Evolutionary conservation across 2,113 vertebrate genomes (phyloP).

Genomic region (Ophthalmolycus amberensis): DNA sequence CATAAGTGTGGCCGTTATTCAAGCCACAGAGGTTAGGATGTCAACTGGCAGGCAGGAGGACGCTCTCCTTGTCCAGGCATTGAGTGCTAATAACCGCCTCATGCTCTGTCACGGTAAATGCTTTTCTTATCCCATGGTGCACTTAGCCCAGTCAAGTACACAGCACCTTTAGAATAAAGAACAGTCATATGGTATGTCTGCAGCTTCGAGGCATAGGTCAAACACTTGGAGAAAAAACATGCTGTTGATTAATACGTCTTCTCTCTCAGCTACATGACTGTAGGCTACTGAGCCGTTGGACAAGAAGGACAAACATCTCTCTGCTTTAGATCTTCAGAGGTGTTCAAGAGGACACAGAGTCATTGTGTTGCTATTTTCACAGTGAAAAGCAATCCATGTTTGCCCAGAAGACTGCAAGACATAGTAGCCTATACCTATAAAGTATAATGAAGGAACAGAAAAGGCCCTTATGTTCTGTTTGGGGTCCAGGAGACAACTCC

Average conservation of each 20-base stretch:
- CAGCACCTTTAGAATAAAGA: constrained; percentile 47
- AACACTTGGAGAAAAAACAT: constrained; percentile 19
- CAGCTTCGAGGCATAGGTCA: constrained; percentile 50
- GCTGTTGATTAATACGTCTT: constrained; percentile 29
- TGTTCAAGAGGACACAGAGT: constrained; percentile 2
- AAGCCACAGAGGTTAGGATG: constrained; percentile 6
- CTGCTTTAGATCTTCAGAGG: constrained; percentile 4
- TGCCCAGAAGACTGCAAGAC: neutral
- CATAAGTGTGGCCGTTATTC: neutral
- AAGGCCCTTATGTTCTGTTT: neutral
- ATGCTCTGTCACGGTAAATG: constrained; percentile 18
- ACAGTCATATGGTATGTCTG: constrained; percentile 45
- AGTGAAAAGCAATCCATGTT: constrained; percentile 4
- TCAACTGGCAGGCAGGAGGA: neutral
- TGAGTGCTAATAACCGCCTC: constrained; percentile 24
- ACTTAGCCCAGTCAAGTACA: constrained; percentile 65
- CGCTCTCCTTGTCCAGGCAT: constrained; percentile 6
- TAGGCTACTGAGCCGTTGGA: neutral
- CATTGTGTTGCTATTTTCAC: neutral
- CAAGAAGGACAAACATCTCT: neutral
- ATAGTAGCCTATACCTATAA: neutral
- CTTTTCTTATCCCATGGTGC: constrained; percentile 41
- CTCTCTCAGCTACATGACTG: constrained; percentile 27
- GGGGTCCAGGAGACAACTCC: neutral
- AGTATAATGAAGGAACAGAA: neutral